Percentiles rank a stretch among this genome's conserved stretches.
phyloP scores from a whole-genome alignment of 2,113 vertebrate genomes.

The Athene cunicularia region DNA sequence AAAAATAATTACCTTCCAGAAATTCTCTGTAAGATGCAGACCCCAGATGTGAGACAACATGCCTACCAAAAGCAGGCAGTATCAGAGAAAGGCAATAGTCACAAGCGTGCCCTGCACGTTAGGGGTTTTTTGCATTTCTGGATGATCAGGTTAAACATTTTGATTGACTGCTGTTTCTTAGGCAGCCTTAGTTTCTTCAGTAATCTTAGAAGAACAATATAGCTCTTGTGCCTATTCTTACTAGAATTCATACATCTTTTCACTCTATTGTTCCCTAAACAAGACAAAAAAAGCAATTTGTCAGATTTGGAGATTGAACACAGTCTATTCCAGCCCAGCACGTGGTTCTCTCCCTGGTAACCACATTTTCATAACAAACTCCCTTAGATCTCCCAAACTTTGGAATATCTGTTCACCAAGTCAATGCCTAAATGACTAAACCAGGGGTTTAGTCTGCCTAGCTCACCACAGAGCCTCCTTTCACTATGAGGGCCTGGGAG shows the following conservation, averaged over 20 bases:
- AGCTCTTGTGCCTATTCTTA: background rate
- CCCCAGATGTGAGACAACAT: background rate
- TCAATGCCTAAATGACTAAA: background rate
- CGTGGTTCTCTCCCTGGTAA: background rate
- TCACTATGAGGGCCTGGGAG: background rate
- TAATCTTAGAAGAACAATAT: background rate
- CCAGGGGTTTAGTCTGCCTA: background rate
- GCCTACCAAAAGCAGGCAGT: background rate
- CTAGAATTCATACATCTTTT: background rate
- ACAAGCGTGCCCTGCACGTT: background rate
- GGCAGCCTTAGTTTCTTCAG: background rate
- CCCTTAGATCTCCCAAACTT: background rate
- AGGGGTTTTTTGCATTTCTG: background rate
- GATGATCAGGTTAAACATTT: background rate
- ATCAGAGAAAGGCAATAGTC: background rate
- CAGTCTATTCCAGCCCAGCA: background rate
- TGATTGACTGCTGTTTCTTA: background rate
- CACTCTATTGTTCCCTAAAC: background rate
- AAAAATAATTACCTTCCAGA: background rate
- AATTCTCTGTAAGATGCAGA: background rate
- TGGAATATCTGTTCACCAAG: background rate
- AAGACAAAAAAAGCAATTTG: background rate
- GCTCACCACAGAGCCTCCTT: background rate
- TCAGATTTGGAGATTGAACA: background rate
- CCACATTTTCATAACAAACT: background rate